Conservation (phyloP, 92 coral and sea anemone species). For the Virgularia gustaviana region DNA sequence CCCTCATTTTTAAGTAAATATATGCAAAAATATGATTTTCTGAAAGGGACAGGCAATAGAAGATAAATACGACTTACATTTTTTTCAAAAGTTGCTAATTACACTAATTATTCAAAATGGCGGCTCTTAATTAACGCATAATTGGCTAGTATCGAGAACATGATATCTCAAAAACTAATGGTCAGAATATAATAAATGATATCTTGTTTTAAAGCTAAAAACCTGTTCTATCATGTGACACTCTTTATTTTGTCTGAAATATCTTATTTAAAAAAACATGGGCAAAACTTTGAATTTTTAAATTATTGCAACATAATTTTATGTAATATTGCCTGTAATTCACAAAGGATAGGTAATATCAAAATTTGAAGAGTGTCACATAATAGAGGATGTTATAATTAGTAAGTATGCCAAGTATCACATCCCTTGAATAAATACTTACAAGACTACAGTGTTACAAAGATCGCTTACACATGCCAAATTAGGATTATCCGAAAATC, state of each 20-base stretch:
- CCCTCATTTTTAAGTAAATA: not conserved
- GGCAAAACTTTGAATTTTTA: not conserved
- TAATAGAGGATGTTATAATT: not conserved
- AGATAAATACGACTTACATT: not conserved
- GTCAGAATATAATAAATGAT: not conserved
- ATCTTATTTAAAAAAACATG: not conserved
- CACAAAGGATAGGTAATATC: not conserved
- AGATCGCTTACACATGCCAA: not conserved
- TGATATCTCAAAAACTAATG: slow-evolving; percentile 4
- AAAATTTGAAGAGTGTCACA: slow-evolving; percentile 7
- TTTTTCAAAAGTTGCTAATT: not conserved
- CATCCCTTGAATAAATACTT: not conserved
- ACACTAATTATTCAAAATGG: slow-evolving; percentile 9
- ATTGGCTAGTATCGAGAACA: slow-evolving; percentile 1
- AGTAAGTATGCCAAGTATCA: slow-evolving; percentile 5
- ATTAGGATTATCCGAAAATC: not conserved
- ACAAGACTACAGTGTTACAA: slow-evolving; percentile 11
- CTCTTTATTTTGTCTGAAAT: not conserved
- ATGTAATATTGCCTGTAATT: not conserved
- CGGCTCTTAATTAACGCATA: slow-evolving; percentile 1
- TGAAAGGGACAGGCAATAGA: not conserved
- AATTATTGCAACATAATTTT: not conserved
- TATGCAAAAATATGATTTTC: not conserved
- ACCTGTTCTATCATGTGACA: not conserved
- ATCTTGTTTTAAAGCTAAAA: slow-evolving; percentile 1